Base-by-base conservation (phyloP, 2,888 invertebrate genomes). In the Drosophila parthenogenetica region DNA sequence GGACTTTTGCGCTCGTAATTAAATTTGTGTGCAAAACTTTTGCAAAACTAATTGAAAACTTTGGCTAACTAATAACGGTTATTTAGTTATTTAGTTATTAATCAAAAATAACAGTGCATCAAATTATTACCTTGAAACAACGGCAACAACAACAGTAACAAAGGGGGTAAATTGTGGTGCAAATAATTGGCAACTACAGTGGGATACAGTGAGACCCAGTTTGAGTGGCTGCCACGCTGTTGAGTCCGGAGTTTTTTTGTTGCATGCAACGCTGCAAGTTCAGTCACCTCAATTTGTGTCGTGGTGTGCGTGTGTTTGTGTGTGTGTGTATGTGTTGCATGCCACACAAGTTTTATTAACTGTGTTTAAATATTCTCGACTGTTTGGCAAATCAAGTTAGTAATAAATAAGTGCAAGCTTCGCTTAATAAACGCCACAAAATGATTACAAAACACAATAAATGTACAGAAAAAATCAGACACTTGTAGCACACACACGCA, bases 271-370 rank as follows among this genome's bases (percentile, higher is more conserved):
- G 43, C 48, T 66, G 74, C 55, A 55, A 77, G 83, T 85, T 85
- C 85, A 85, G 32, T 78, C 66, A 81, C 73, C 85, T 74, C 74
- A 55, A 51, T 65, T 69, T 74, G 19, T 3, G 19, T 19, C 19
- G 19, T 19, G 2, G 19, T 19, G 19, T 19, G 19, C 3, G 19
- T 19, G 19, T 3, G 19, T n/a, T n/a, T 3, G 19, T 19, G 19
- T 19, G 19, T 25, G 25, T 25, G 25, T 5, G 29, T 66, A 54
- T 35, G 51, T 32, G 37, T 19, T 32, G 16, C 29, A 29, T 29
- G 29, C 29, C 29, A 29, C 29, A 29, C 29, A 29, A 29, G 29
- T 29, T 29, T 29, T 29, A 29, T 29, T 29, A 29, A 29, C 29
- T 29, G 29, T 8, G 29, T 29, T 29, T 29, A 8, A 29, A 35